Conservation (phyloP, 2,888 invertebrate species). For the Lycia hirtaria region DNA sequence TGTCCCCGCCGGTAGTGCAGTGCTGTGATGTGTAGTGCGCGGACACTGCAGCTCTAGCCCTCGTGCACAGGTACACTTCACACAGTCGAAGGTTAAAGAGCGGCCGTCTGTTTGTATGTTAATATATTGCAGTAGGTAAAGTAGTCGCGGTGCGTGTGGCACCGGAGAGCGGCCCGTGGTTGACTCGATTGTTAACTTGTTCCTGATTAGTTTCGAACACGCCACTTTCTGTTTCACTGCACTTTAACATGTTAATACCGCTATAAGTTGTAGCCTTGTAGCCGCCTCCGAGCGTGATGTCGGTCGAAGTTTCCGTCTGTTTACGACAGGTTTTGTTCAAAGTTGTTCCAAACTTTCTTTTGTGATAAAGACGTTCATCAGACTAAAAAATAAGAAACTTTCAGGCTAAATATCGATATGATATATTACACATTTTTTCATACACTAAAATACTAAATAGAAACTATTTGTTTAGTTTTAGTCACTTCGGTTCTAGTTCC, state of each 20-base stretch:
- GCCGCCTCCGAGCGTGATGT: neutral
- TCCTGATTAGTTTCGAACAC: conserved; percentile 22
- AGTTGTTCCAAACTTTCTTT: neutral
- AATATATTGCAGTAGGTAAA: conserved; percentile 27
- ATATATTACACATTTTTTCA: no score
- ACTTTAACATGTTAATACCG: neutral
- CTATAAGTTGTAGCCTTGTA: no score
- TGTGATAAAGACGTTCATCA: neutral
- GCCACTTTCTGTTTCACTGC: conserved; percentile 1
- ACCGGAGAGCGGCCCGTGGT: conserved; percentile 22
- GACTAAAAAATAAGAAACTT: neutral
- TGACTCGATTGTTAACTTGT: conserved; percentile 17
- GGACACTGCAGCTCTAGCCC: neutral
- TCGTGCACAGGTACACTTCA: conserved; percentile 8
- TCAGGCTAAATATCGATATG: neutral
- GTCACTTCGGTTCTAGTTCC: no score
- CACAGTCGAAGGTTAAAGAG: conserved; percentile 7
- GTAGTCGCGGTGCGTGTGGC: conserved; percentile 10
- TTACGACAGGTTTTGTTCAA: neutral
- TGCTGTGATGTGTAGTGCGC: conserved; percentile 32
- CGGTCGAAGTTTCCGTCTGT: conserved; percentile 3
- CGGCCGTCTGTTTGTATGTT: conserved; percentile 33
- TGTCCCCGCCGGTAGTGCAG: conserved; percentile 15
- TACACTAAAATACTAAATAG: no score
- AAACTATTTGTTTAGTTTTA: no score